Evolutionary conservation across 2,113 vertebrate species (phyloP), one percentile per base, ranked within the genome.

Genomic region (Caracal caracal): DNA sequence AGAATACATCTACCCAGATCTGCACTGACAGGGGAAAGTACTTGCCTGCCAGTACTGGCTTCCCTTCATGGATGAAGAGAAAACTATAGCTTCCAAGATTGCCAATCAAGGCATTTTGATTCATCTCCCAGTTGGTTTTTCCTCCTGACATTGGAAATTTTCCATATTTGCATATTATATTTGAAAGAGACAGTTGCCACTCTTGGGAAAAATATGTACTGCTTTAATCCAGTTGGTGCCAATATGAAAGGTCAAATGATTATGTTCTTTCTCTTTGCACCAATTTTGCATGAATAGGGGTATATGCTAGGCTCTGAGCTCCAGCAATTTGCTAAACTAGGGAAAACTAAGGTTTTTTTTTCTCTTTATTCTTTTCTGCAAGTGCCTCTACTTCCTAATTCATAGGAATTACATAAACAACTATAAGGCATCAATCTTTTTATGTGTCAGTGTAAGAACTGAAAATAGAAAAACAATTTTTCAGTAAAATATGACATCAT

Each of bases 211-310:
- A 49, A 20, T 86, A 51, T 8, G 8, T 76, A 83, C 79, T 68
- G 73, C 59, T 53, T 97, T 91, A 91, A 75, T 95, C 13, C 2
- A 12, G 3, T 68, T 80, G 47, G n/a, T 95, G 81, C 61, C 49
- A 94, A 43, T 47, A 88, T 97, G 94, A 97, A 92, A n/a, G n/a
- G 37, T 61, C 66, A 85, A 66, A 84, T 86, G 51, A 20, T 79
- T 61, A 82, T 16, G 83, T 73, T 83, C 70, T 63, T 76, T 84
- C 80, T 30, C 20, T 80, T 85, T 37, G 56, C 1, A 51, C 65
- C 15, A 53, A 78, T 49, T 88, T 59, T 49, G 0, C n/a, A 7
- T 26, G 1, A 33, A 37, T 88, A 15, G 53, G 5, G 3, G 85
- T 93, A 63, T 30, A 76, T 33, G 19, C 43, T 9, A 88, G 90